These are phyloP conservation scores for Seira ritae DNA, from an alignment of 2,888 invertebrate species.

Conservation along the genomic window DNA sequence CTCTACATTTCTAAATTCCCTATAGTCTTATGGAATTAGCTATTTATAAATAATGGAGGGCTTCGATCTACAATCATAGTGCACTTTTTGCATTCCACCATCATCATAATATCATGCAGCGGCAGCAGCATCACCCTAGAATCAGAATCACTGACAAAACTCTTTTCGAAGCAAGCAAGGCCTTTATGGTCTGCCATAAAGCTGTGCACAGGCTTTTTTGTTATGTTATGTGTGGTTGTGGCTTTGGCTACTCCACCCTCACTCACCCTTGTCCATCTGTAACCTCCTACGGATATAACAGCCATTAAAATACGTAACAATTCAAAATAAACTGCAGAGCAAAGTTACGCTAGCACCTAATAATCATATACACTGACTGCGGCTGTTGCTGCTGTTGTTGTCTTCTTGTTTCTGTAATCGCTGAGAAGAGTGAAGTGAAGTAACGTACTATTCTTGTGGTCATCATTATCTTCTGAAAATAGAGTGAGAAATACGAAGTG, in stretches of 20 bases:
- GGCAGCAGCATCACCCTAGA: no score
- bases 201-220: neutral
- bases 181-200: neutral
- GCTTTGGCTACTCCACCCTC: conserved; percentile 61
- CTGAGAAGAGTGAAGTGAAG: no score
- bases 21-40: conserved; percentile 3
- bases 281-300: conserved; percentile 38
- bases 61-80: no score
- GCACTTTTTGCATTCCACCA: conserved; percentile 13
- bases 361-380: conserved; percentile 16
- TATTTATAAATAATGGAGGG: neutral
- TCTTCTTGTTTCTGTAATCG: no score
- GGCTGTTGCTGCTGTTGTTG: no score
- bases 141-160: neutral
- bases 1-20: no score
- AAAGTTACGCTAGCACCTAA: conserved; percentile 15
- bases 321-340: conserved; percentile 3
- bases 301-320: conserved; percentile 19
- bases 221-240: conserved; percentile 34
- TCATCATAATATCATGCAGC: no score
- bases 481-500: conserved; percentile 3
- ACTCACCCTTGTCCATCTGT: conserved; percentile 59
- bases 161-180: neutral
- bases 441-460: conserved; percentile 18
- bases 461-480: conserved; percentile 15